A percentile compares a stretch with the other conserved stretches of the same genome.
These are phyloP conservation scores for Miniopterus natalensis DNA, from an alignment of 2,113 vertebrate species.

Conservation along the genomic window DNA sequence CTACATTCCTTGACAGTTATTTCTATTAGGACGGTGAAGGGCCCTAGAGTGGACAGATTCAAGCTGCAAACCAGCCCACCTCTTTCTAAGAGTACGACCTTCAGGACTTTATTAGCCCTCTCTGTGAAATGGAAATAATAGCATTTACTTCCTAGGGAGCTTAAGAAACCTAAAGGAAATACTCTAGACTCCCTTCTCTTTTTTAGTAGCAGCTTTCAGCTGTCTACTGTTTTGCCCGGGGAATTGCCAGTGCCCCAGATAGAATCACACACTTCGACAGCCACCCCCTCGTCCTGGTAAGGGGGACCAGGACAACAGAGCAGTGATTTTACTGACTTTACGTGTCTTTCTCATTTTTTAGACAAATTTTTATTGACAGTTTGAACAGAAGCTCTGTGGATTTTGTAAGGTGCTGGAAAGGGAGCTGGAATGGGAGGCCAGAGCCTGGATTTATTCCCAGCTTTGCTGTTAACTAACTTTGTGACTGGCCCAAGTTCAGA, in stretches of 20 bases:
- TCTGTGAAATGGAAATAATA: neutral
- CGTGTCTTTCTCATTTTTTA: neutral
- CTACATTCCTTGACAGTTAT: neutral
- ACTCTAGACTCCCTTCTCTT: neutral
- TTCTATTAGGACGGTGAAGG: neutral
- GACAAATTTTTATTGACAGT: neutral
- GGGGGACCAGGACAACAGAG: neutral
- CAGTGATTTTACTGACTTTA: neutral
- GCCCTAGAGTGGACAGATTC: neutral
- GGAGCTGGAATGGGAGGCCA: neutral
- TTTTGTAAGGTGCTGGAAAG: neutral
- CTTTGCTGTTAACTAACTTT: neutral
- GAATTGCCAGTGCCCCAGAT: neutral
- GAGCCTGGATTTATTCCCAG: neutral
- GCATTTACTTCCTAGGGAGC: neutral
- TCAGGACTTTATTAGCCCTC: neutral
- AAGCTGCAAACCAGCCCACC: neutral
- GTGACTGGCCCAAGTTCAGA: neutral
- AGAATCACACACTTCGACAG: neutral
- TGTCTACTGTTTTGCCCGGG: neutral
- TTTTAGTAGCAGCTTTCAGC: neutral
- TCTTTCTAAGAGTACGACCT: neutral
- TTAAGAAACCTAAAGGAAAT: neutral
- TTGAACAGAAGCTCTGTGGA: constrained; percentile 2
- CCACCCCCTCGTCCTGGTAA: neutral